These are phyloP conservation scores for Molothrus aeneus DNA, from an alignment of 2,797 vertebrate genomes.

Conservation along the genomic window DNA sequence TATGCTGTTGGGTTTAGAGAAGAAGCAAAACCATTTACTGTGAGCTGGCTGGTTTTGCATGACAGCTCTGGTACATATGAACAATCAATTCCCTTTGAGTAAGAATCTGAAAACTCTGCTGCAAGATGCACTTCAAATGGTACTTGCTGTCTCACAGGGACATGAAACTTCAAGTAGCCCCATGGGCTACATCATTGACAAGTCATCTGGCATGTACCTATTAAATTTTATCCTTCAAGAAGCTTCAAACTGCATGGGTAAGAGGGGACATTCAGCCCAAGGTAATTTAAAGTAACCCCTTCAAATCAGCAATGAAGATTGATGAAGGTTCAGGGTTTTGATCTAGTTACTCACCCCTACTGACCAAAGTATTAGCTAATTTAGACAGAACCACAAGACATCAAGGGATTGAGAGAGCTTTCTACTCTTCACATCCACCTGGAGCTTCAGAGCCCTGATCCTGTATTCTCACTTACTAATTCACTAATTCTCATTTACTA, in stretches of 20 bases:
- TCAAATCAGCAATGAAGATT: neutral
- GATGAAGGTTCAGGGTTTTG: neutral
- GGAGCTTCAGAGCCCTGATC: neutral
- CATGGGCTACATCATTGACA: neutral
- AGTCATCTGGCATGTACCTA: accelerated
- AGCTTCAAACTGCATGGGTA: neutral
- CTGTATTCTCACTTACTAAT: neutral
- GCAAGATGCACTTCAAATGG: neutral
- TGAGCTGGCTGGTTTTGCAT: neutral
- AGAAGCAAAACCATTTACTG: neutral
- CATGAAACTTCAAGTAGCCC: neutral
- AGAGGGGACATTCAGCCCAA: neutral
- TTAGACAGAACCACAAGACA: neutral
- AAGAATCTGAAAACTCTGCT: neutral
- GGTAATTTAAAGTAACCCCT: neutral
- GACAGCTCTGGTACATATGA: neutral
- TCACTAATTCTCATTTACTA: neutral
- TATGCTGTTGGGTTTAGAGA: neutral
- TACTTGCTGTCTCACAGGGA: neutral
- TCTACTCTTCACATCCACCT: neutral
- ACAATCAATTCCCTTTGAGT: neutral
- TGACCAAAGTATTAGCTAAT: neutral
- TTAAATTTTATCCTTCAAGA: neutral
- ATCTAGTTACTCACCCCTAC: neutral
- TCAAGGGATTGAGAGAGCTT: neutral